Evolutionary conservation across 2,113 vertebrate genomes (phyloP), one percentile per base, ranked within the genome.

Genomic region (Callipepla californica): DNA sequence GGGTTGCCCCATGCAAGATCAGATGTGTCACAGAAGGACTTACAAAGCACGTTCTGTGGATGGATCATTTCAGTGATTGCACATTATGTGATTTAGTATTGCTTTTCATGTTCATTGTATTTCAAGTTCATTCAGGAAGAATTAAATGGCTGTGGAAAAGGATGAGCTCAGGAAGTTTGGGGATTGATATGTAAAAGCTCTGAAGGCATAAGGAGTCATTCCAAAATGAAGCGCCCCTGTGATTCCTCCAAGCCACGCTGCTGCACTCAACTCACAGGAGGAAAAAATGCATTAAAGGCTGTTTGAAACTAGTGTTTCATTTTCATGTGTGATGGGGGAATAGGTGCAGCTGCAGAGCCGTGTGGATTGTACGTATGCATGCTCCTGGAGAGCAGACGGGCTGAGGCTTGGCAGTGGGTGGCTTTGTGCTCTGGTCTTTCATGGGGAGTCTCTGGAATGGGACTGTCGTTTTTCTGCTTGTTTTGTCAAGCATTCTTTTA

Each of bases 321-420:
- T 68, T 12, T n/a, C 30, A 18, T n/a, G 55, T 32, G 20, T n/a
- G 55, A 57, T 11, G 10, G 53, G 32, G 10, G 17, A 1, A 4
- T 15, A 59, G 50, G 30, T 32, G 59, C 50, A 45, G 50, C 77
- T 75, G 28, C 5, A 4, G 76, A 8, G 55, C 1, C 22, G 25
- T 8, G 50, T 58, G 9, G 34, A 1, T 1, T 57, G 55, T 7
- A 10, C 19, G 6, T 32, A 19, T 57, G 7, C 23, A 1, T 4
- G 13, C 26, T 74, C 32, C 40, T 18, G 69, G 32, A 62, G 42
- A 62, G 30, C 28, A 40, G 44, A 8, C 11, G 34, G 51, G 40
- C 40, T 58, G 19, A 23, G 69, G 32, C 44, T 65, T 22, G 38
- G 32, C 32, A 13, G 36, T 20, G 47, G 21, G 22, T 9, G 8